Conservation (phyloP, 1,140 invertebrate genomes). For the Drosophila ironensis region DNA sequence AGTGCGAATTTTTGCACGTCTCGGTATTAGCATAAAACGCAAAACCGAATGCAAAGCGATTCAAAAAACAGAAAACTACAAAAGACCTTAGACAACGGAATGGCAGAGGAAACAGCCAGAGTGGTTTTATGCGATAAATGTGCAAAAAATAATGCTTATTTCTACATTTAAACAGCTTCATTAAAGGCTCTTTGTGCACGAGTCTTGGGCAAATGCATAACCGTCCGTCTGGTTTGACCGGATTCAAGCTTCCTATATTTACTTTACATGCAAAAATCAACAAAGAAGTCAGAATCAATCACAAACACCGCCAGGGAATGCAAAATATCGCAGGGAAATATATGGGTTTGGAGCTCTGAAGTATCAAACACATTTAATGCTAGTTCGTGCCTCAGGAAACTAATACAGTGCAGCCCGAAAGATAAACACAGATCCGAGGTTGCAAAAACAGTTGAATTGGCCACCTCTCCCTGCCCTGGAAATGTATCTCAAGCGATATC, state of each 20-base stretch:
- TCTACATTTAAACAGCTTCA: slow-evolving; percentile 31
- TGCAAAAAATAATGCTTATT: slow-evolving; percentile 14
- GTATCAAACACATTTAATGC: no score
- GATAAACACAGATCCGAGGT: neutral
- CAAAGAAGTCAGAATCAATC: no score
- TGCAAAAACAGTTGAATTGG: no score
- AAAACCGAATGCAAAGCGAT: slow-evolving; percentile 38
- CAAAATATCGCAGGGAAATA: no score
- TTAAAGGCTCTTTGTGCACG: slow-evolving; percentile 8
- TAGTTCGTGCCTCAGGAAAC: neutral
- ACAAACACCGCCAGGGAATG: no score
- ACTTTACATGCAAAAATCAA: no score
- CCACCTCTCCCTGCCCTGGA: no score
- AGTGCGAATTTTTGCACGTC: slow-evolving; percentile 79
- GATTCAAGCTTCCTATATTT: neutral
- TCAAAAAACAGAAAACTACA: slow-evolving; percentile 19
- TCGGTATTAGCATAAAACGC: slow-evolving; percentile 68
- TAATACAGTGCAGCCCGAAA: neutral
- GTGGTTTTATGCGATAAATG: slow-evolving; percentile 14
- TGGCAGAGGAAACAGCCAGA: neutral
- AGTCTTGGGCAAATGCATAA: neutral
- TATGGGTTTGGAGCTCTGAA: no score
- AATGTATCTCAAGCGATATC: slow-evolving; percentile 16
- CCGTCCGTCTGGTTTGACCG: neutral
- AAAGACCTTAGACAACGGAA: slow-evolving; percentile 25